Conservation (phyloP, 2,888 invertebrate genomes). For the Caenorhabditis zanzibari region DNA sequence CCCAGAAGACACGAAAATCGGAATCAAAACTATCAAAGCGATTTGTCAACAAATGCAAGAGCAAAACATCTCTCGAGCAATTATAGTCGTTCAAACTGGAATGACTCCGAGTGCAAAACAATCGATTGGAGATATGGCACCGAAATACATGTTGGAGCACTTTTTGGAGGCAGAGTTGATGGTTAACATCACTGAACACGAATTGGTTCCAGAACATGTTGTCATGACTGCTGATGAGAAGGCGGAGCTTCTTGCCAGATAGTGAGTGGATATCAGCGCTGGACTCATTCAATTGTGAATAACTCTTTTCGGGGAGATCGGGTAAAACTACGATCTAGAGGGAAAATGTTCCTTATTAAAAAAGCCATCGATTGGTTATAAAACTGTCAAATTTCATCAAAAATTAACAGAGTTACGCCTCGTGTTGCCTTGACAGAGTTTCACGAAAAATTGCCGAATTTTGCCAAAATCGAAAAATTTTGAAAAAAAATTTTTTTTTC, state of each 20-base stretch:
- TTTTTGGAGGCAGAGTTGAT: conserved; percentile 90
- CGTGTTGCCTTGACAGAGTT: too few relatives aligned
- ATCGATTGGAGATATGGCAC: conserved; percentile 92
- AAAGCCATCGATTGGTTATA: too few relatives aligned
- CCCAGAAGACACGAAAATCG: conserved; percentile 99
- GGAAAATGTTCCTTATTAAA: too few relatives aligned
- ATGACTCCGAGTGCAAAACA: conserved; percentile 98
- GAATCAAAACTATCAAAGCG: conserved; percentile 98
- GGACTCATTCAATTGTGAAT: not conserved
- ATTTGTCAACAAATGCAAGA: conserved; percentile 98
- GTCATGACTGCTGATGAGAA: conserved; percentile 99
- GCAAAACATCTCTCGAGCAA: conserved; percentile 97
- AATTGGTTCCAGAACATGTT: conserved; percentile 97
- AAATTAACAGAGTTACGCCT: too few relatives aligned
- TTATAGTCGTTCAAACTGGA: conserved; percentile 96
- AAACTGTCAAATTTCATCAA: too few relatives aligned
- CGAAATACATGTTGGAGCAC: conserved; percentile 98
- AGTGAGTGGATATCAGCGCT: conserved; percentile 89
- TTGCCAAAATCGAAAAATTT: too few relatives aligned
- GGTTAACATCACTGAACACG: conserved; percentile 86
- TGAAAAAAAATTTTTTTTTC: too few relatives aligned
- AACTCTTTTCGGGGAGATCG: too few relatives aligned
- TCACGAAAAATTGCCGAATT: too few relatives aligned
- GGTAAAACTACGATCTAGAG: too few relatives aligned
- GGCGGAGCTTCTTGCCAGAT: conserved; percentile 94